These are phyloP conservation scores for Drosophila subquinaria DNA, from an alignment of 2,888 invertebrate genomes.

Conservation along the genomic window DNA sequence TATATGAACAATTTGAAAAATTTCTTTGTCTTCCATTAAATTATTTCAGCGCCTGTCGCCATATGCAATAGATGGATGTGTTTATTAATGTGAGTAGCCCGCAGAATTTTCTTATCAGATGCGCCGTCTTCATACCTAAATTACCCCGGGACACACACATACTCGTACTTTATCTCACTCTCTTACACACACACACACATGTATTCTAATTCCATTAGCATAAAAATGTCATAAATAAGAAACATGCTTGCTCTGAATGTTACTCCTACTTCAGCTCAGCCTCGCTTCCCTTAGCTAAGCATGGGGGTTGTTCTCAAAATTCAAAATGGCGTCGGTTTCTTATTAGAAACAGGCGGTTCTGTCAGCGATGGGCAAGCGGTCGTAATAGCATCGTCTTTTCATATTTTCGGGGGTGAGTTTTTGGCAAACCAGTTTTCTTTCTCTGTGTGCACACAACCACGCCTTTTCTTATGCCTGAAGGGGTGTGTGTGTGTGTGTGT, in stretches of 20 bases:
- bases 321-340: conserved; percentile 84
- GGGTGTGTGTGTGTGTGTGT: conserved; percentile 45
- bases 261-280: conserved; percentile 34
- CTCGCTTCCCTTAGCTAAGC: conserved; percentile 35
- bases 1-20: neutral
- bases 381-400: conserved; percentile 51
- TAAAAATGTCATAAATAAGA: conserved; percentile 82
- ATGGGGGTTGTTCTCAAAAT: conserved; percentile 67
- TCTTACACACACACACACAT: conserved; percentile 18
- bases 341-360: conserved; percentile 78
- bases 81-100: conserved; percentile 32
- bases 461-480: conserved; percentile 57
- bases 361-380: neutral
- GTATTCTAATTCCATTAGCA: conserved; percentile 73
- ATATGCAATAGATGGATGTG: conserved; percentile 36
- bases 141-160: conserved; percentile 42
- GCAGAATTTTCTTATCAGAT: conserved; percentile 71
- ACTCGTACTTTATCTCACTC: conserved; percentile 16
- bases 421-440: conserved; percentile 65
- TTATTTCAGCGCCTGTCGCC: conserved; percentile 36
- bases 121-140: conserved; percentile 50
- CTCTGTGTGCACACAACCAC: conserved; percentile 55
- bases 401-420: conserved; percentile 72
- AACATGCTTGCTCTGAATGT: conserved; percentile 57
- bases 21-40: conserved; percentile 35